Conservation (phyloP, 2,113 vertebrate species). For the Mormoops blainvillei region DNA sequence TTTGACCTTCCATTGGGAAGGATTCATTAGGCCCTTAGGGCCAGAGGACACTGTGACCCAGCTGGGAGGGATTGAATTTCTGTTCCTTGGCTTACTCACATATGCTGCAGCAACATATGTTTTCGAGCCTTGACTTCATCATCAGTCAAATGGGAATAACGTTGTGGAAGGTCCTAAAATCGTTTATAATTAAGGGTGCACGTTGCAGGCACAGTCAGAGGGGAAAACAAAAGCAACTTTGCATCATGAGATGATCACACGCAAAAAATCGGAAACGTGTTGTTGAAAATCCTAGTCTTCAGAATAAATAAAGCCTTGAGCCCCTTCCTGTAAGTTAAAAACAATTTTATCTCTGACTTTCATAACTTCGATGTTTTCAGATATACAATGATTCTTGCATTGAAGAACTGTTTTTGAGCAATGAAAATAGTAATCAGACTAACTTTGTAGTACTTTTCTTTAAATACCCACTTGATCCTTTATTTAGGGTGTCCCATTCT, state of each 20-base stretch:
- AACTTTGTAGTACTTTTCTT: background rate
- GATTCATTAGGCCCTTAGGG: background rate
- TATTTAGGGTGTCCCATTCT: background rate
- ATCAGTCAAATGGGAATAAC: background rate
- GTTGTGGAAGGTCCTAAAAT: background rate
- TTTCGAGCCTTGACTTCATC: slow-evolving; percentile 1
- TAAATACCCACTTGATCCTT: background rate
- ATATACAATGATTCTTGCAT: background rate
- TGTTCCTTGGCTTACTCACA: background rate
- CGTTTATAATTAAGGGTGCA: background rate
- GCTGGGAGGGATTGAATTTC: background rate
- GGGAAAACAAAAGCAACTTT: background rate
- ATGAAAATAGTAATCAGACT: background rate
- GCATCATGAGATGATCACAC: background rate
- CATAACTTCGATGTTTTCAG: background rate
- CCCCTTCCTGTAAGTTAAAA: background rate
- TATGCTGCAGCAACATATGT: background rate
- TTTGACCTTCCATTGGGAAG: background rate
- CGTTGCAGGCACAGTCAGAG: background rate
- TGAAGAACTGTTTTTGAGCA: background rate
- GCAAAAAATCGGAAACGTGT: background rate
- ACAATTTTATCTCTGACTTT: background rate
- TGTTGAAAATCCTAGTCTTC: background rate
- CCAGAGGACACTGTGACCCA: background rate
- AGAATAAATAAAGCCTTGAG: background rate